Evolutionary conservation across 1,140 invertebrate genomes (phyloP).

Genomic region (Cyrtorhinus lividipennis): DNA sequence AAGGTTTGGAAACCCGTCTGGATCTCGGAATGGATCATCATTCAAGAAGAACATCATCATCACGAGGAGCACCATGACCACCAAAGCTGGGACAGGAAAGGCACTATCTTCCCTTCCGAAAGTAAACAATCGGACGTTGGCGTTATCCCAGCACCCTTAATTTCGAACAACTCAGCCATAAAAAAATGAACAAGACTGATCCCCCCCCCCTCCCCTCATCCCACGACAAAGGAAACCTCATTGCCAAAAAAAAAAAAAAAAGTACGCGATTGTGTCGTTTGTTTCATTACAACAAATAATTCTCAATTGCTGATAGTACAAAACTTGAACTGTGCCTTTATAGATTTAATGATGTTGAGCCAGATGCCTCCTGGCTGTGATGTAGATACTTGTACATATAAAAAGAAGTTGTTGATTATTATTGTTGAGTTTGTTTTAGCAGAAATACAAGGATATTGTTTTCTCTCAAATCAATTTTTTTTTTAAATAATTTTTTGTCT

Average conservation of each 20-base stretch:
- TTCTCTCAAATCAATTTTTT: too few relatives aligned
- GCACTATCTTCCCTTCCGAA: conserved; percentile 29
- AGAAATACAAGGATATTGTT: too few relatives aligned
- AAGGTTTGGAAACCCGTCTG: conserved; percentile 63
- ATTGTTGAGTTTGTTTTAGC: conserved; percentile 15
- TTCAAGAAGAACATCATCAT: conserved; percentile 46
- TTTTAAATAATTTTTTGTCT: too few relatives aligned
- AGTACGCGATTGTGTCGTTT: too few relatives aligned
- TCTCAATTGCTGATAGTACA: conserved; percentile 19
- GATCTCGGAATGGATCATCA: conserved; percentile 63
- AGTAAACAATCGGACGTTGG: conserved; percentile 17
- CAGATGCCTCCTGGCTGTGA: background rate
- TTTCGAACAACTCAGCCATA: background rate
- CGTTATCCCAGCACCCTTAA: conserved; percentile 11
- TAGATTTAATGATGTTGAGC: conserved; percentile 17
- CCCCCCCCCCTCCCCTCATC: background rate
- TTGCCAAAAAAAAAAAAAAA: too few relatives aligned
- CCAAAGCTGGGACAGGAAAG: conserved; percentile 52
- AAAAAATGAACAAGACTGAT: background rate
- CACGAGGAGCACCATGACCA: conserved; percentile 36
- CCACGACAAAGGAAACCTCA: too few relatives aligned
- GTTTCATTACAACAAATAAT: background rate
- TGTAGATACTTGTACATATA: conserved; percentile 12
- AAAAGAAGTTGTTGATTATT: conserved; percentile 5
- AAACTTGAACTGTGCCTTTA: conserved; percentile 21